phyloP scores from a whole-genome alignment of 1,140 invertebrate species.

The Cydia pomonella region DNA sequence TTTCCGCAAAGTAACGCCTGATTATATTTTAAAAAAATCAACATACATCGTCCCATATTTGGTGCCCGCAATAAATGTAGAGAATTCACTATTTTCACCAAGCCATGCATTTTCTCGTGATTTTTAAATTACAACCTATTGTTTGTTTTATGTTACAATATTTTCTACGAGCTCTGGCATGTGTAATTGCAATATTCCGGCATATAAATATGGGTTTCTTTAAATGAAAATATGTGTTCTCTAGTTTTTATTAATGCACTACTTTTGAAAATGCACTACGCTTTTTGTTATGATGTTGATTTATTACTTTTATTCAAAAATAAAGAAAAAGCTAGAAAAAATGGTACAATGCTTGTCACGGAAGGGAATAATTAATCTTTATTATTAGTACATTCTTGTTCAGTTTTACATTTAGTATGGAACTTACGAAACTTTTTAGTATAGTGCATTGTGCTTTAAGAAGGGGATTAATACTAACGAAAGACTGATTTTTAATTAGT shows the following conservation, averaged over 20 bases:
- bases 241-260: not conserved
- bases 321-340: not conserved
- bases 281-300: not conserved
- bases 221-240: not conserved
- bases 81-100: not conserved
- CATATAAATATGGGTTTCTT: not conserved
- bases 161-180: not conserved
- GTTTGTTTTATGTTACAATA: not conserved
- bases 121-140: not conserved
- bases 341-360: not conserved
- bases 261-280: not conserved
- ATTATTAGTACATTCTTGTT: not conserved
- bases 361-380: not conserved
- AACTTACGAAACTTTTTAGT: no score
- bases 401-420: no score
- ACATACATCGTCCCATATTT: no score
- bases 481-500: no score
- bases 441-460: no score
- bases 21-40: no score
- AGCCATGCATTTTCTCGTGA: not conserved
- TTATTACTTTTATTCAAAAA: not conserved
- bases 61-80: not conserved
- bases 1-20: no score
- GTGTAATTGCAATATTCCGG: slow-evolving; percentile 8
- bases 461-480: no score